These are phyloP conservation scores for Harpalus rubripes DNA, from an alignment of 2,888 invertebrate genomes.

Conservation along the genomic window DNA sequence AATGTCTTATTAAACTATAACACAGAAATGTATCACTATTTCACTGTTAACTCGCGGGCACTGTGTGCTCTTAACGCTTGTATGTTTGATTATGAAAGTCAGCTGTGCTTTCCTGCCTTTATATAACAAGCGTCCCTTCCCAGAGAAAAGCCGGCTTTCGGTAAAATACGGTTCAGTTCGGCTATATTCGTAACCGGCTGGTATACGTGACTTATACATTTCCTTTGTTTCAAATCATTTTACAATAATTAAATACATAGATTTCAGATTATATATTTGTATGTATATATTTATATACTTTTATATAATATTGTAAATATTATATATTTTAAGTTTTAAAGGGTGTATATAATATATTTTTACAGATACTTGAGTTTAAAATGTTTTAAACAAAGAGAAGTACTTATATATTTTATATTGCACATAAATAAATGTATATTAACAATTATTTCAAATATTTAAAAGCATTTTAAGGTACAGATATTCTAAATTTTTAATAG, in stretches of 20 bases:
- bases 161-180: conserved; percentile 19
- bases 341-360: too few relatives aligned
- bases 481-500: too few relatives aligned
- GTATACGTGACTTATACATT: conserved; percentile 8
- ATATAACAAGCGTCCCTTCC: not conserved
- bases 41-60: conserved; percentile 36
- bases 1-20: conserved; percentile 35
- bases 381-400: too few relatives aligned
- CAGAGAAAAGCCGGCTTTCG: not conserved
- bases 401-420: too few relatives aligned
- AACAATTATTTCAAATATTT: too few relatives aligned
- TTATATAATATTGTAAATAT: not conserved
- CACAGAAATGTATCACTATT: conserved; percentile 48
- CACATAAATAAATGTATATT: too few relatives aligned
- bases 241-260: not conserved
- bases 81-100: conserved; percentile 44
- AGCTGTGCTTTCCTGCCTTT: conserved; percentile 9
- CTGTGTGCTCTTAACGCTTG: conserved; percentile 11
- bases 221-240: not conserved
- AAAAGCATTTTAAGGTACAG: too few relatives aligned
- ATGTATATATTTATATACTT: not conserved
- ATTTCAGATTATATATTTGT: too few relatives aligned
- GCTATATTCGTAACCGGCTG: conserved; percentile 5
- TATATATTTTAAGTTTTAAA: not conserved
- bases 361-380: too few relatives aligned